Evolutionary conservation across 2,113 vertebrate species (phyloP).

Genomic region (Lophius piscatorius): DNA sequence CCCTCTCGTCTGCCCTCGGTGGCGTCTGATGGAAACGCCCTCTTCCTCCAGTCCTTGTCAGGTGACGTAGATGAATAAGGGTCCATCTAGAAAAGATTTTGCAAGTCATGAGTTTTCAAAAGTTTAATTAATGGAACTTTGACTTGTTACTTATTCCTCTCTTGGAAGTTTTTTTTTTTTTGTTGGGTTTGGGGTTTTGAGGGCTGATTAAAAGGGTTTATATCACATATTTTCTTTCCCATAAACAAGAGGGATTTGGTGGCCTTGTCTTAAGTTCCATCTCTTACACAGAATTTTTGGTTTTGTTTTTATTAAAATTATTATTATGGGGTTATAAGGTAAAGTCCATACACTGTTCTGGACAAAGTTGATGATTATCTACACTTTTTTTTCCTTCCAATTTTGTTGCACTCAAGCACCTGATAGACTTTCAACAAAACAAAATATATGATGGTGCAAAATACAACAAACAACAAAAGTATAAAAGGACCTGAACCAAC

Average conservation of each 20-base stretch:
- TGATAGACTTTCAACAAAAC: too few species aligned
- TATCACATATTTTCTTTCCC: neutral
- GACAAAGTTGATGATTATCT: too few species aligned
- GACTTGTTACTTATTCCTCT: constrained; percentile 20
- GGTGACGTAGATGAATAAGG: neutral
- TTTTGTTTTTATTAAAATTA: too few species aligned
- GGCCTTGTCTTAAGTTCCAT: neutral
- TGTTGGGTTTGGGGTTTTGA: constrained; percentile 5
- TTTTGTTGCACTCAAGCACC: too few species aligned
- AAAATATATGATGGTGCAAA: too few species aligned
- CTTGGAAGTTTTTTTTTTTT: constrained; percentile 1
- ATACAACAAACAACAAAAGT: too few species aligned
- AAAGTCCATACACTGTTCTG: too few species aligned
- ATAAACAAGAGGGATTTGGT: neutral
- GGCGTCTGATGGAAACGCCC: constrained; percentile 18
- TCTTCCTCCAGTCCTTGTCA: neutral
- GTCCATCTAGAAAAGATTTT: neutral
- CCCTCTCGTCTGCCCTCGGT: constrained; percentile 10
- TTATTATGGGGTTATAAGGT: too few species aligned
- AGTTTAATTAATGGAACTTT: constrained; percentile 17
- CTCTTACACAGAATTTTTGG: too few species aligned
- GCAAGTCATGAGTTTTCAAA: constrained; percentile 2
- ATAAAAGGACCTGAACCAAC: too few species aligned
- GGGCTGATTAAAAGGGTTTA: constrained; percentile 12
- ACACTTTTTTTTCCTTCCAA: too few species aligned